Evolutionary conservation across 2,888 invertebrate species (phyloP).

Genomic region (Pyrrhosoma nymphula): DNA sequence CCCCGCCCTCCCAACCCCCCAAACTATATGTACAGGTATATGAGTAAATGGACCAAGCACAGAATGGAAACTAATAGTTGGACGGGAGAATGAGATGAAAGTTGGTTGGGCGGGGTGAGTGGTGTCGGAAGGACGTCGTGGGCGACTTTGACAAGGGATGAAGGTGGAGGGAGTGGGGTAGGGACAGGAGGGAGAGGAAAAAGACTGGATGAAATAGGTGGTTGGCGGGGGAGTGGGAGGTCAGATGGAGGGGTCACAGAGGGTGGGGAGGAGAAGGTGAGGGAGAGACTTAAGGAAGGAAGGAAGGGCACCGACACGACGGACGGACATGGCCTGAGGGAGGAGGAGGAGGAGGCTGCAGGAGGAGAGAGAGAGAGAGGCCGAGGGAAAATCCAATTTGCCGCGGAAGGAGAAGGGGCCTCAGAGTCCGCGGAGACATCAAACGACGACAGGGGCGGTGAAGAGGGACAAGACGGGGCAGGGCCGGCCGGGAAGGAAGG

Average conservation of each 20-base stretch:
- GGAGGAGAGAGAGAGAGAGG: not conserved
- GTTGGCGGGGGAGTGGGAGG: not conserved
- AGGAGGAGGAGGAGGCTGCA: not conserved
- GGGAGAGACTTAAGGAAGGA: not conserved
- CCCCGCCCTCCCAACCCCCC: no score
- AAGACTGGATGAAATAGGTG: not conserved
- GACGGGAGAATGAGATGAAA: not conserved
- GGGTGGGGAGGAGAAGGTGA: not conserved
- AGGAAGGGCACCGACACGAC: not conserved
- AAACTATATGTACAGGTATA: no score
- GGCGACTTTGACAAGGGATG: not conserved
- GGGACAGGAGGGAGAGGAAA: not conserved
- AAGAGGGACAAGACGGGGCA: not conserved
- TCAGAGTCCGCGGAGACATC: not conserved
- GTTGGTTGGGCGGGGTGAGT: not conserved
- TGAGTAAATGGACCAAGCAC: no score
- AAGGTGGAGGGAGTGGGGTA: not conserved
- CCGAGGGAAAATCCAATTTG: slow-evolving; percentile 7
- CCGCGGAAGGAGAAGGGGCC: slow-evolving; percentile 17
- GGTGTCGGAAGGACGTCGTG: not conserved
- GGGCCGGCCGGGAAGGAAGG: not conserved
- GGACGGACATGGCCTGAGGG: not conserved
- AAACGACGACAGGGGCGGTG: slow-evolving; percentile 18
- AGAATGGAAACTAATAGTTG: not conserved
- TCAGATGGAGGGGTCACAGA: not conserved